Evolutionary conservation across 2,113 vertebrate species (phyloP).

Genomic region (Cariama cristata): DNA sequence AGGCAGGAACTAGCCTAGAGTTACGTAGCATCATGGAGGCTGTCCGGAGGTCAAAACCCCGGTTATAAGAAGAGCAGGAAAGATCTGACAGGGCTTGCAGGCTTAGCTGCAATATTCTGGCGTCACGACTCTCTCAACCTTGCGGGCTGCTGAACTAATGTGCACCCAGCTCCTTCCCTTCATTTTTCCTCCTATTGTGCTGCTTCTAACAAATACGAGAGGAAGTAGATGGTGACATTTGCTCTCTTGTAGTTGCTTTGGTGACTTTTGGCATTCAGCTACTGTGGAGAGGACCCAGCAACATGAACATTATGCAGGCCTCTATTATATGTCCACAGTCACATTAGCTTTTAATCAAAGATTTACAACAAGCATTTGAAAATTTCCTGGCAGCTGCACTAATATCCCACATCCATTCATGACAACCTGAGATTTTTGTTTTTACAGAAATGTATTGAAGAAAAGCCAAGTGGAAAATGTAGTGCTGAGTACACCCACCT

Average conservation of each 20-base stretch:
- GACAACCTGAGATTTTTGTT: not conserved
- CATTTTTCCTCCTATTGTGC: not conserved
- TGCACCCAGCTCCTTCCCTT: not conserved
- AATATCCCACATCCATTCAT: not conserved
- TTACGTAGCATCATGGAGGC: not conserved
- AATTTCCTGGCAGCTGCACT: not conserved
- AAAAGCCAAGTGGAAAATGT: not conserved
- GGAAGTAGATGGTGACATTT: not conserved
- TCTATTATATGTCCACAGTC: not conserved
- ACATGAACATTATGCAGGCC: not conserved
- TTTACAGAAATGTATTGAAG: not conserved
- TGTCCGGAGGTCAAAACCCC: not conserved
- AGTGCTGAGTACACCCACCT: not conserved
- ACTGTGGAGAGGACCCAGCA: not conserved
- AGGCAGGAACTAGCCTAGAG: not conserved
- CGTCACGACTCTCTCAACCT: not conserved
- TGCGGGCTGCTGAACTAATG: not conserved
- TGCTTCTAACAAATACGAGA: not conserved
- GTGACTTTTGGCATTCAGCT: not conserved
- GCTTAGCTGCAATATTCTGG: not conserved
- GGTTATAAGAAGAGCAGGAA: not conserved
- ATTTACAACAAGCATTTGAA: not conserved
- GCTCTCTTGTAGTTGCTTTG: not conserved
- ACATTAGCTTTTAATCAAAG: not conserved
- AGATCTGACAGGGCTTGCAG: not conserved